Evolutionary conservation across 1,140 invertebrate species (phyloP), one percentile per base, ranked within the genome.

Genomic region (Diachasma alloeum): DNA sequence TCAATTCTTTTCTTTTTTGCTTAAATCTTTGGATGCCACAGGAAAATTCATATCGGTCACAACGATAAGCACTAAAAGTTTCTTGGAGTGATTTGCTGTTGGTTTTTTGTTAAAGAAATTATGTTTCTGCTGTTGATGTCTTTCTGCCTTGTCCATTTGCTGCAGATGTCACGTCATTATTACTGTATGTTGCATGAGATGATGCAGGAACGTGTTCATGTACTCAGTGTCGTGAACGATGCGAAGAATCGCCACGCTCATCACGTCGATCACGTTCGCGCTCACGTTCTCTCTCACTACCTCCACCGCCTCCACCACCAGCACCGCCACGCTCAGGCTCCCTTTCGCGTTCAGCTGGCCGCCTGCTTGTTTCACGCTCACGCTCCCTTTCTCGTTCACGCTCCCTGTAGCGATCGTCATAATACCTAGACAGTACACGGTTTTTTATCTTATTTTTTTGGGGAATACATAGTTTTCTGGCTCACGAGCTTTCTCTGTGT

Each of bases 341-440:
- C 83, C 90, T 83, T 76, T 89, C 88, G 74, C 90, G 66, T 68
- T 68, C 66, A 68, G 36, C 66, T 39, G 66, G 66, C 8, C 66
- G 26, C 31, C 66, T 15, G 36, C 66, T 68, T 68, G 66, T 68
- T 68, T 68, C 88, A 78, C 88, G 86, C 72, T 90, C 89, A 75
- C 91, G 87, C 81, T 91, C 90, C 84, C 90, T 83, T 77, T 89
- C 88, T 76, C 90, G 85, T 78, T 90, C 91, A 78, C 90, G 91
- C 83, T 95, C 94, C 82, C 94, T 92, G 90, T 95, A 95, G 78
- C 95, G 91, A 87, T 95, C 94, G 80, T 95, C 94, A 90, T 96
- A 95, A 91, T 95, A 96, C 78, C 94, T 90, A 88, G 83, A 88
- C 86, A 88, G 81, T 82, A 85, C 79, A 89, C 80, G 80, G 48